These are phyloP conservation scores for Euthynnus affinis DNA, from an alignment of 2,797 vertebrate species.

Conservation along the genomic window DNA sequence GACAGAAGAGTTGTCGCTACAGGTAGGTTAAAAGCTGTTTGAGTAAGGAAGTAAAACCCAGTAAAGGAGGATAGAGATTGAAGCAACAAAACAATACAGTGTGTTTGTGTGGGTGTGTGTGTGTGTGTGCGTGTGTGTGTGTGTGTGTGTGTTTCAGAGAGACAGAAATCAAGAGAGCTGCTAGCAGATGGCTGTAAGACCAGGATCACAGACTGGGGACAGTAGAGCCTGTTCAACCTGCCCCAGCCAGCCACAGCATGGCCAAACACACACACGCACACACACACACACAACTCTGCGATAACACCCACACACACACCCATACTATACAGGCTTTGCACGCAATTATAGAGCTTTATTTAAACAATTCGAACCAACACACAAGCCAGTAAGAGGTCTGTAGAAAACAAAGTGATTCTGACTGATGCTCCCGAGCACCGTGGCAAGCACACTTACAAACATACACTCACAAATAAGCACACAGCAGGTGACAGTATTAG, in stretches of 20 bases:
- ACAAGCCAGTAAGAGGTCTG: constrained; percentile 17
- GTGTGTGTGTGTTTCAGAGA: constrained; percentile 27
- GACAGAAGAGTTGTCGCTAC: constrained; percentile 13
- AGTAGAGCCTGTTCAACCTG: constrained; percentile 67
- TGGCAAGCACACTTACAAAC: constrained; percentile 41
- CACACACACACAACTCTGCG: constrained; percentile 21
- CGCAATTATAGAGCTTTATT: constrained; percentile 7
- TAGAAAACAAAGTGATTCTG: constrained; percentile 26
- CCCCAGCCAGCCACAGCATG: constrained; percentile 39
- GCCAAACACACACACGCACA: constrained; percentile 22
- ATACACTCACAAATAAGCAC: constrained; percentile 56
- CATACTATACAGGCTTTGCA: constrained; percentile 3
- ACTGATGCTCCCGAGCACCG: constrained; percentile 28
- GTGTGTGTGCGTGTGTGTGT: no score
- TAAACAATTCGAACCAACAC: constrained; percentile 32
- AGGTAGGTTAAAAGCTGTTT: constrained; percentile 15
- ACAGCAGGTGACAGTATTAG: constrained; percentile 70
- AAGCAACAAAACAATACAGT: constrained; percentile 10
- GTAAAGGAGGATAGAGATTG: constrained; percentile 5
- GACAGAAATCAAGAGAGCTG: constrained; percentile 49
- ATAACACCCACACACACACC: constrained; percentile 6
- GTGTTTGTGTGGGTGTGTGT: not conserved
- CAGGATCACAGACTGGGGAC: constrained; percentile 68
- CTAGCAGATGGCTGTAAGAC: constrained; percentile 77
- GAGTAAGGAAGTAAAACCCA: not conserved